Base-by-base conservation (phyloP, 1,140 invertebrate species). In the Belonocnema kinseyi region DNA sequence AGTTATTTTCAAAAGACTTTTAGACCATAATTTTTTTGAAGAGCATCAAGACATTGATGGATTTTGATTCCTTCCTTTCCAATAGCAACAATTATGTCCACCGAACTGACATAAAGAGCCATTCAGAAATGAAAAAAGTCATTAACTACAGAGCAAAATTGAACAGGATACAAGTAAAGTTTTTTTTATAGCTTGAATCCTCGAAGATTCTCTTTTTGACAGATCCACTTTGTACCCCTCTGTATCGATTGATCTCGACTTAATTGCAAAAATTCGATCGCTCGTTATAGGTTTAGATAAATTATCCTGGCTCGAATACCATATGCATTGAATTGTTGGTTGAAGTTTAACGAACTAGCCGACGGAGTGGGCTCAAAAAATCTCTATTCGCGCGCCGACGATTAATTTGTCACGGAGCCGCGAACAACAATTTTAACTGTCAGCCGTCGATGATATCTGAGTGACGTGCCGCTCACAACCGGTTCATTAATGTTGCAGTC, bases 401-500 rank as follows among this genome's bases (percentile, higher is more conserved):
- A 85, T 85, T 85, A 85, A 85, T 85, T 85, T 85, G 83, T 85
- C 83, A 85, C 77, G 71, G 73, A 76, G 79, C 51, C 66, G 53
- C 26, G 71, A 73, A 77, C 76, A 85, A 83, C 74, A 77, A 85
- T 85, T 85, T 85, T 76, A 80, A 81, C 74, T 78, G 83, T 83
- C 81, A 81, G 75, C 72, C 74, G 74, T 75, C 77, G 76, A 79
- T 85, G 83, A 85, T 83, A 85, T 78, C 83, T 73, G 73, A 80
- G 76, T 80, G 83, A 85, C 84, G 76, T 82, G 81, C 79, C 74
- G 77, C 73, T 85, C 73, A 78, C 79, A 85, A 85, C 84, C 83
- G 84, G 84, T 85, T 85, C 84, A 83, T 85, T 85, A 85, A 85
- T 77, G 83, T 40, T 80, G 83, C 81, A 82, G 73, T 82, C 77